Evolutionary conservation across 2,797 vertebrate genomes (phyloP).

Genomic region (Gymnodraco acuticeps): DNA sequence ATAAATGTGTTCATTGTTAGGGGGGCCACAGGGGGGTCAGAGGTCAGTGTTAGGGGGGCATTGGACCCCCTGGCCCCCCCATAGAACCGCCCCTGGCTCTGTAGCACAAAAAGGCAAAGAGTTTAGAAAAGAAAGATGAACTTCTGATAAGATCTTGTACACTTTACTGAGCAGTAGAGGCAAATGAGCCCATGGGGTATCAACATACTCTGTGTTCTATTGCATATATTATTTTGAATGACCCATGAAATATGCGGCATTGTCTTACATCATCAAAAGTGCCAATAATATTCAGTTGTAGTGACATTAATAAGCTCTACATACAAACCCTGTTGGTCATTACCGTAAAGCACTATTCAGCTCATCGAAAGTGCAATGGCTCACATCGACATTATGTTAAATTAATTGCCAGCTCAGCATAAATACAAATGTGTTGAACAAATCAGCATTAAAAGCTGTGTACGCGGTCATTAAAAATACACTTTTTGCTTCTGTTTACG

Average conservation of each 20-base stretch:
- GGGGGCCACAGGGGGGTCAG: too few species aligned
- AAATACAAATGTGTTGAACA: not conserved
- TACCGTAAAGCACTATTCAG: not conserved
- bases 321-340: constrained; percentile 32
- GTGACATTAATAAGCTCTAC: constrained; percentile 12
- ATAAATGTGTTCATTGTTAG: too few species aligned
- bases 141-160: not conserved
- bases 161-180: not conserved
- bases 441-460: not conserved
- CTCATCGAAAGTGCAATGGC: constrained; percentile 4
- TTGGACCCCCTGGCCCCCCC: too few species aligned
- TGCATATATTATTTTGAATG: constrained; percentile 23
- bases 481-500: not conserved
- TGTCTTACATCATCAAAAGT: constrained; percentile 15
- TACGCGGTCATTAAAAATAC: too few species aligned
- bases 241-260: constrained; percentile 34
- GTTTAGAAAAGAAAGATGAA: constrained; percentile 2
- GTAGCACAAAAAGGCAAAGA: not conserved
- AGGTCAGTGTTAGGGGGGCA: too few species aligned
- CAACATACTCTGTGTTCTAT: constrained; percentile 2
- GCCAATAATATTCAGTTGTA: not conserved
- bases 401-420: not conserved
- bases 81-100: too few species aligned
- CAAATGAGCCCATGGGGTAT: constrained; percentile 22
- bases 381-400: not conserved